Base-by-base conservation (phyloP, 2,888 invertebrate species). In the Tetranychus truncatus region DNA sequence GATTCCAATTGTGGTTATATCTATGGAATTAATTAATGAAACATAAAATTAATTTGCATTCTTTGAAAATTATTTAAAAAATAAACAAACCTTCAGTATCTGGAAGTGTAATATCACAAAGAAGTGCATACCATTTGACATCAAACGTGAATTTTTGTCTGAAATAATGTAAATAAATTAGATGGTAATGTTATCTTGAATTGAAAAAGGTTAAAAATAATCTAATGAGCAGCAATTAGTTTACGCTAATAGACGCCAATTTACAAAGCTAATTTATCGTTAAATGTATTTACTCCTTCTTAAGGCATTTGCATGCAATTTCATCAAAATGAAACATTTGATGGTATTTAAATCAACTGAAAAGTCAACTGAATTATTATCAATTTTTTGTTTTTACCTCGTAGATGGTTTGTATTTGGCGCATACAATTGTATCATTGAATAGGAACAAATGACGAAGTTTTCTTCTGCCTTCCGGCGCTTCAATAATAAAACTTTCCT, bases 401-500 rank as follows among this genome's bases (percentile, higher is more conserved):
- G 79, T 78, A 15, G 79, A 78, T 65, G 80, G 78, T 87, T 93
- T 92, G 81, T 92, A 92, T 85, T 92, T 95, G 80, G 95, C 93
- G 85, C 95, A 95, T 75, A 95, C 92, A 79, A 95, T 89, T 73
- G 94, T 91, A 83, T 95, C 95, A 81, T 92, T 94, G 83, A 95
- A 95, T 21, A 95, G 87, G 84, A 95, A 94, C 78, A 95, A 85
- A 86, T 95, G 95, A 77, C 95, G 86, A 78, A 95, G 84, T 84
- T 95, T 95, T 76, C 95, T 87, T 83, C 91, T 90, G 15, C 90
- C 90, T 81, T 92, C 92, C 34, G 46, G 66, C 75, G 91, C 86
- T 84, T 95, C 95, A 34, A 95, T 94, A 78, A 95, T 91, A 82
- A 94, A 93, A 0, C 94, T 93, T 83, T 94, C 94, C 83, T 93